Percentiles rank a stretch among this genome's conserved stretches.
phyloP scores from a whole-genome alignment of 2,888 invertebrate genomes.

The Spodoptera exigua region DNA sequence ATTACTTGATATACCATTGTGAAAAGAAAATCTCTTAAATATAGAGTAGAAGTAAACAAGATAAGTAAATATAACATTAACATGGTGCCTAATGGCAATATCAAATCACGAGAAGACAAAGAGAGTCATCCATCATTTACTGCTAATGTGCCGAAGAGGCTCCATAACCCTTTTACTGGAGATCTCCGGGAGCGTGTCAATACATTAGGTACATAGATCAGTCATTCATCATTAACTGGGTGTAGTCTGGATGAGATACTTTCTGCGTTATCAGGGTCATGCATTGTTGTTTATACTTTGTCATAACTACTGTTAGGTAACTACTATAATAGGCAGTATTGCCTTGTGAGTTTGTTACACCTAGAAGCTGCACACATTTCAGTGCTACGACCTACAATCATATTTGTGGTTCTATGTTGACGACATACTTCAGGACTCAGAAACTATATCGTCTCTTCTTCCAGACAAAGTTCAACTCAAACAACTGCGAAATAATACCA shows the following conservation, averaged over 20 bases:
- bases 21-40: slow-evolving; percentile 19
- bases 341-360: too few species aligned
- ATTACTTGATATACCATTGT: slow-evolving; percentile 6
- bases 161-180: slow-evolving; percentile 79
- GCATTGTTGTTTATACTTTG: neutral
- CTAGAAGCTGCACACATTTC: too few species aligned
- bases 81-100: slow-evolving; percentile 70
- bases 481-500: too few species aligned
- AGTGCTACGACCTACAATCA: too few species aligned
- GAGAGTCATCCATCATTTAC: slow-evolving; percentile 82
- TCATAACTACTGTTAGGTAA: too few species aligned
- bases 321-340: too few species aligned
- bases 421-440: too few species aligned
- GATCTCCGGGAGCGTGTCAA: slow-evolving; percentile 60
- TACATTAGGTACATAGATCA: slow-evolving; percentile 58
- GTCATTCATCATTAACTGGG: slow-evolving; percentile 56
- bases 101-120: slow-evolving; percentile 70
- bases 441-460: too few species aligned
- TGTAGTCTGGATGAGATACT: slow-evolving; percentile 17
- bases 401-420: too few species aligned
- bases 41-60: slow-evolving; percentile 21
- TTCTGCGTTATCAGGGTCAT: slow-evolving; percentile 11
- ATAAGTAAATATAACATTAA: slow-evolving; percentile 43
- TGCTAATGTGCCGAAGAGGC: slow-evolving; percentile 75
- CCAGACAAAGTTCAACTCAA: too few species aligned